Evolutionary conservation across 1,140 invertebrate species (phyloP), one percentile per base, ranked within the genome.

Genomic region (Drosophila mojavensis): DNA sequence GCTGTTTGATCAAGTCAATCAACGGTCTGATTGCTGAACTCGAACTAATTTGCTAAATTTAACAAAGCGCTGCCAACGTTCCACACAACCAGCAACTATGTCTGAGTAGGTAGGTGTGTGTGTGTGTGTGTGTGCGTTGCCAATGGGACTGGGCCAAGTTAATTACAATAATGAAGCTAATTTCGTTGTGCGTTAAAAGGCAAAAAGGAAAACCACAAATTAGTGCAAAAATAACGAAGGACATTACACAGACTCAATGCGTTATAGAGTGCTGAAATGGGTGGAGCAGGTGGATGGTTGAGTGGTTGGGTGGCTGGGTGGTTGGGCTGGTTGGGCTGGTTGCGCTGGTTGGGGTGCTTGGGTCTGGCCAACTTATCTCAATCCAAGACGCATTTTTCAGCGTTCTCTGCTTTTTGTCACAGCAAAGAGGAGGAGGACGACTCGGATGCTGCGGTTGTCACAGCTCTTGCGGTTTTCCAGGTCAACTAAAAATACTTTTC

Each of bases 151-250:
- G 39, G 39, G 60, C 47, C 60, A 83, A 83, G 80, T 83, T 83
- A 83, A 83, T 83, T 83, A 83, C 76, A 79, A 83, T 83, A 83
- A 83, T 83, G 75, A 83, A 83, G 80, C 80, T 76, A 83, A 83
- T 83, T 83, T 79, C 50, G 76, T 74, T 69, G 66, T 63, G 54
- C 65, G 75, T 45, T 70, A 74, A 60, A 68, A 78, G 68, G 75
- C 79, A 69, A 82, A 75, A 75, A 68, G 75, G 53, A 82, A 78
- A 82, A 79, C 75, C 79, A 82, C 70, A 82, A 81, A 78, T 78
- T 81, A 81, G 78, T 76, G 55, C 72, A 72, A 62, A 58, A 66
- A 76, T 66, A 81, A 72, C 47, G 67, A 81, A 77, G 67, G 67
- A 77, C 39, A 72, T 81, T 79, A 45, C 41, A 62, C 73, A 77